Evolutionary conservation across 1,140 invertebrate genomes (phyloP), one percentile per base, ranked within the genome.

Genomic region (Anadara kagoshimensis): DNA sequence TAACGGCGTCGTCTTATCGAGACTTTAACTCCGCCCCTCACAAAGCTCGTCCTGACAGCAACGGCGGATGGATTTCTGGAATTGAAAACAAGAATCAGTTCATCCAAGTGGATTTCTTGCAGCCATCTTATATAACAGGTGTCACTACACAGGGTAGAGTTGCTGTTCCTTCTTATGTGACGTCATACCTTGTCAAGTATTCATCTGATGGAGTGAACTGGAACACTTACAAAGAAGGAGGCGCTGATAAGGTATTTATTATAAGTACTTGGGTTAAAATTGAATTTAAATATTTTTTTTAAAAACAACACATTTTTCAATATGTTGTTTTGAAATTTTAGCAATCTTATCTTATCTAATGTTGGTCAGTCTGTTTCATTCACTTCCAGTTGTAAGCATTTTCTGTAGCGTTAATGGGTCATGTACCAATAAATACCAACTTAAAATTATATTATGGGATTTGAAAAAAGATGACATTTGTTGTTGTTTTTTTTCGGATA

Each of bases 91-190:
- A 71, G 22, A 66, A 80, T 22, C 86, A 87, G 64, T 85, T 76
- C 58, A 64, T 86, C 41, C 75, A 94, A 91, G 93, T 96, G 84
- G 93, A 96, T 86, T 95, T 96, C 83, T 84, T 93, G 20, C 92
- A 92, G 43, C 91, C 92, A 1, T 91, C 94, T 29, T 94, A 93
- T 82, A 85, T 96, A 11, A 95, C 94, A 11, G 95, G 94, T 58
- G 88, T 97, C 16, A 90, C 92, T 20, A 96, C 94, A 0, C 93
- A 93, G 86, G 89, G 89, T 20, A 69, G 83, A 8, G 69, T 75
- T 18, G 73, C 79, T 49, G 73, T 74, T 0, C 83, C 85, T n/a
- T 76, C 85, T 11, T 96, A 94, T 93, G 94, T 96, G 1, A 92
- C 91, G 1, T 89, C 92, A 0, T 96, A 93, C 86, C 92, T 92